These are phyloP conservation scores for Balanococcus diminutus DNA, from an alignment of 2,888 invertebrate genomes.

Conservation along the genomic window DNA sequence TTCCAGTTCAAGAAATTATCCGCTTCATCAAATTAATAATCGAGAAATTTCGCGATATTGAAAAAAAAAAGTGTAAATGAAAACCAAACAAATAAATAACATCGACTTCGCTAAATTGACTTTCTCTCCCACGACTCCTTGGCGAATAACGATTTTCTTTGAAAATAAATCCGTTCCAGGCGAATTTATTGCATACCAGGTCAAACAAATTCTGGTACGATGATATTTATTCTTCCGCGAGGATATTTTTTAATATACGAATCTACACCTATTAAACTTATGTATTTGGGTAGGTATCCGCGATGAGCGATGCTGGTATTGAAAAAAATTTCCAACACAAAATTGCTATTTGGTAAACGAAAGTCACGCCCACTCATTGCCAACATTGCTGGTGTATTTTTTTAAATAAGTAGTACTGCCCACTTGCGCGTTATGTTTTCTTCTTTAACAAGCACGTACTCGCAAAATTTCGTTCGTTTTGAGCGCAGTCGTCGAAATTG, in stretches of 20 bases:
- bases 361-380: slow-evolving; percentile 25
- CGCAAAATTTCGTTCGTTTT: slow-evolving; percentile 3
- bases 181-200: background rate
- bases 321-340: background rate
- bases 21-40: slow-evolving; percentile 54
- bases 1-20: slow-evolving; percentile 54
- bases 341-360: slow-evolving; percentile 10
- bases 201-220: too few species aligned
- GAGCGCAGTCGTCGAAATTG: slow-evolving; percentile 37
- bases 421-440: slow-evolving; percentile 32
- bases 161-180: background rate
- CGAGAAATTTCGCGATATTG: background rate
- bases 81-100: slow-evolving; percentile 41
- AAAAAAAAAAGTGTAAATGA: slow-evolving; percentile 46
- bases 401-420: slow-evolving; percentile 31
- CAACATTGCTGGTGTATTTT: slow-evolving; percentile 18
- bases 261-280: background rate
- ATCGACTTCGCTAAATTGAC: slow-evolving; percentile 18
- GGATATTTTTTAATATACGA: too few species aligned
- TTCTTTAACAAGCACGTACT: slow-evolving; percentile 12
- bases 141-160: background rate
- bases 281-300: background rate
- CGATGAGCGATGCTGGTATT: background rate
- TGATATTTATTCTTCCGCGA: background rate
- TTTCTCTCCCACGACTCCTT: background rate